Evolutionary conservation across 2,797 vertebrate species (phyloP).

Genomic region (Acridotheres tristis): DNA sequence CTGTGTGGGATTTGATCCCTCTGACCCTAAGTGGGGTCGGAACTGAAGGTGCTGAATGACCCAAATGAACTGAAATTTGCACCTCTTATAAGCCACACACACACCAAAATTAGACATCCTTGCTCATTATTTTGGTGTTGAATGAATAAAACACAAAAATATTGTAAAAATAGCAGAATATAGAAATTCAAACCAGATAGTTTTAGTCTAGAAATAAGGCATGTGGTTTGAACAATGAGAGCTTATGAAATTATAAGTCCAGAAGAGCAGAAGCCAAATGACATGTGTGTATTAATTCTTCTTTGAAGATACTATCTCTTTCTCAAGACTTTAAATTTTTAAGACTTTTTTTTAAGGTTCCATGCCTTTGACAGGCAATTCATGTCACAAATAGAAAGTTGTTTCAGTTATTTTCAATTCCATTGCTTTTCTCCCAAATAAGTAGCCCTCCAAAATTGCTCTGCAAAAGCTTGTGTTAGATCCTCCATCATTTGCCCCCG

Average conservation of each 20-base stretch:
- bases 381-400: not conserved
- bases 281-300: not conserved
- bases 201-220: not conserved
- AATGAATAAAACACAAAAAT: not conserved
- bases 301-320: not conserved
- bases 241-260: not conserved
- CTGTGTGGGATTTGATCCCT: not conserved
- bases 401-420: constrained; percentile 12
- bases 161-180: not conserved
- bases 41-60: not conserved
- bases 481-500: not conserved
- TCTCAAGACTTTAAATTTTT: not conserved
- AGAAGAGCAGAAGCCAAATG: not conserved
- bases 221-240: not conserved
- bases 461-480: not conserved
- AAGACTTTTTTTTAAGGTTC: not conserved
- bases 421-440: not conserved
- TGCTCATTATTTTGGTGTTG: not conserved
- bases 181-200: not conserved
- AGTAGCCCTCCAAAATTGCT: not conserved
- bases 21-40: not conserved
- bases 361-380: not conserved
- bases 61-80: not conserved
- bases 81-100: not conserved
- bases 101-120: not conserved